Conservation (phyloP, 1,140 invertebrate species). For the Hypothenemus hampei region DNA sequence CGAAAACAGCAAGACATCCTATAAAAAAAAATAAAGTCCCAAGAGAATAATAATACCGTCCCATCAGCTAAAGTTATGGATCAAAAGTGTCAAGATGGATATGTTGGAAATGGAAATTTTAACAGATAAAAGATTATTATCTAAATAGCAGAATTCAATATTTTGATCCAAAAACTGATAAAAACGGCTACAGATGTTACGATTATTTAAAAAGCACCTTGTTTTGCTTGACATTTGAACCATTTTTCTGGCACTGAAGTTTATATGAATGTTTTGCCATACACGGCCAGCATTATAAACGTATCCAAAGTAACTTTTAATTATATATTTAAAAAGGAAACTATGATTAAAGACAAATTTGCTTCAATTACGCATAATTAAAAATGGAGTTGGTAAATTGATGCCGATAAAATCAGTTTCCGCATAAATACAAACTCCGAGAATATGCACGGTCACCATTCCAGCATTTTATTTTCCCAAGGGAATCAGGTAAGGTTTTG, state of each 20-base stretch:
- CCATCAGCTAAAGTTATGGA: conserved; percentile 65
- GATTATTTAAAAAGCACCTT: conserved; percentile 96
- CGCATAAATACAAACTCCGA: conserved; percentile 85
- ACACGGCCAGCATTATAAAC: conserved; percentile 92
- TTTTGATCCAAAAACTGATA: conserved; percentile 93
- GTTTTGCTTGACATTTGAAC: conserved; percentile 81
- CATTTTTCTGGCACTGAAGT: conserved; percentile 76
- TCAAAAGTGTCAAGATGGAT: not conserved
- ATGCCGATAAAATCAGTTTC: conserved; percentile 92
- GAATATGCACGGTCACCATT: conserved; percentile 83
- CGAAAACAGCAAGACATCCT: conserved; percentile 84
- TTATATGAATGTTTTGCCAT: conserved; percentile 76
- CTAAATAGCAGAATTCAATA: conserved; percentile 89
- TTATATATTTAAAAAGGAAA: conserved; percentile 44
- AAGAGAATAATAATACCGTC: conserved; percentile 88
- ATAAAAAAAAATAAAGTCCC: conserved; percentile 94
- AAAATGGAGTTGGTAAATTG: conserved; percentile 88
- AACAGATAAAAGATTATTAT: conserved; percentile 96
- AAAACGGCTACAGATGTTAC: conserved; percentile 97
- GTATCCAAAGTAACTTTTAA: conserved; percentile 96
- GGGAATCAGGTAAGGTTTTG: conserved; percentile 87
- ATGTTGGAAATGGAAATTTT: conserved; percentile 22
- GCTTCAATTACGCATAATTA: conserved; percentile 79
- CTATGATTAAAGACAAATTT: not conserved
- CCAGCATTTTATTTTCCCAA: conserved; percentile 86